A percentile compares a stretch with the other conserved stretches of the same genome.
Conservation (phyloP, 2,113 vertebrate genomes). For the Chaetorhynchus papuensis region DNA sequence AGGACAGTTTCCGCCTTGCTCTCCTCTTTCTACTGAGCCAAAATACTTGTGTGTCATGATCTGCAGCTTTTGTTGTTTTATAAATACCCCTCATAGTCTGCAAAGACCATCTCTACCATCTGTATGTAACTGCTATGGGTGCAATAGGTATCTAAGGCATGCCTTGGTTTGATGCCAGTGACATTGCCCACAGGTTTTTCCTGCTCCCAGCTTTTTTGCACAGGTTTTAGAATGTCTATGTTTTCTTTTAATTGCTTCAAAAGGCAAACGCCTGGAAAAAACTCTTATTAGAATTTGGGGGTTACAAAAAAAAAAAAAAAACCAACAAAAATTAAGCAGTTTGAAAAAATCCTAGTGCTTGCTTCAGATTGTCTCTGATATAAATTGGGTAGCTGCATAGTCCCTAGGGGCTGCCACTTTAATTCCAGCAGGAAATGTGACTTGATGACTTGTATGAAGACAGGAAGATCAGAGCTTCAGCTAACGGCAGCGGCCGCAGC, state of each 20-base stretch:
- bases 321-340: background rate
- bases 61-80: background rate
- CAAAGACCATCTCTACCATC: background rate
- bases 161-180: background rate
- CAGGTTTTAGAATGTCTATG: background rate
- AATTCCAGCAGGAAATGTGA: slow-evolving; percentile 64
- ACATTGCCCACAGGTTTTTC: background rate
- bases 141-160: background rate
- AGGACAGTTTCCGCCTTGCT: background rate
- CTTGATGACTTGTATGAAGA: slow-evolving; percentile 67
- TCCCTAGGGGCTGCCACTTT: slow-evolving; percentile 58
- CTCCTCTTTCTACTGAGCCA: background rate
- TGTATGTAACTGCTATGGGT: background rate
- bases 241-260: background rate
- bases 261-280: background rate
- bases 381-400: slow-evolving; percentile 56
- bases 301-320: background rate
- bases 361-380: background rate
- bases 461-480: slow-evolving; percentile 68
- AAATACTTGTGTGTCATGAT: background rate
- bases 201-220: background rate
- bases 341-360: background rate
- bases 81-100: background rate
- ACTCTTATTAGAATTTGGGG: background rate
- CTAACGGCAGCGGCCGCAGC: slow-evolving; percentile 46